Evolutionary conservation across 2,797 vertebrate genomes (phyloP), one percentile per base, ranked within the genome.

Genomic region (Hipposideros larvatus): DNA sequence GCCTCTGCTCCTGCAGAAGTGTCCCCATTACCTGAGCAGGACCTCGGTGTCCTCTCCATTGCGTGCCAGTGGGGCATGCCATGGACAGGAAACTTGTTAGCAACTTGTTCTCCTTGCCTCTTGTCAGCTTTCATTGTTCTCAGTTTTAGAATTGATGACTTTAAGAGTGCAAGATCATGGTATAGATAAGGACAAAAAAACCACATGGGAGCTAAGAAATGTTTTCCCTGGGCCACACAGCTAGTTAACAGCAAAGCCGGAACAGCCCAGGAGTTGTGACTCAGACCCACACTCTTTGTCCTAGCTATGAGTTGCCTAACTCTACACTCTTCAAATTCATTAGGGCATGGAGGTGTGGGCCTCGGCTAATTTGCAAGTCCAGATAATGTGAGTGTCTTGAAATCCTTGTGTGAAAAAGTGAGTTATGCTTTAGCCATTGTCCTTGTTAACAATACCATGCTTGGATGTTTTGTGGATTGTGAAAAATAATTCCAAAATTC

Each of bases 381-480:
- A 31, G 89, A 55, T 77, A 87, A 77, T 46, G 34, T 59, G n/a
- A 78, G 51, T 34, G 10, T 57, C 78, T 71, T 82, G 87, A 87
- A 92, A 90, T 74, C 57, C 31, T 78, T 78, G 28, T 70, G 14
- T 74, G 53, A 80, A 59, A 90, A 88, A 77, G n/a, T 48, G 31
- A 63, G 68, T 53, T 91, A 48, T 68, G 43, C 91, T 90, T 92
- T n/a, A 78, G 68, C 22, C 31, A 26, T 71, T 80, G 43, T 80
- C 77, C 66, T 90, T 84, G 53, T 59, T 78, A 82, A 87, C 37
- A 89, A 43, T 28, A 70, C 79, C 37, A 82, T 4, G 37, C 41
- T 80, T 91, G 66, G 66, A 51, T 77, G 77, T 88, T 88, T 59
- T 73, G 28, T 94, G 82, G 65, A n/a, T 51, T 63, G 59, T 90